phyloP scores from a whole-genome alignment of 2,797 vertebrate genomes.

The Loris lydekkerianus region DNA sequence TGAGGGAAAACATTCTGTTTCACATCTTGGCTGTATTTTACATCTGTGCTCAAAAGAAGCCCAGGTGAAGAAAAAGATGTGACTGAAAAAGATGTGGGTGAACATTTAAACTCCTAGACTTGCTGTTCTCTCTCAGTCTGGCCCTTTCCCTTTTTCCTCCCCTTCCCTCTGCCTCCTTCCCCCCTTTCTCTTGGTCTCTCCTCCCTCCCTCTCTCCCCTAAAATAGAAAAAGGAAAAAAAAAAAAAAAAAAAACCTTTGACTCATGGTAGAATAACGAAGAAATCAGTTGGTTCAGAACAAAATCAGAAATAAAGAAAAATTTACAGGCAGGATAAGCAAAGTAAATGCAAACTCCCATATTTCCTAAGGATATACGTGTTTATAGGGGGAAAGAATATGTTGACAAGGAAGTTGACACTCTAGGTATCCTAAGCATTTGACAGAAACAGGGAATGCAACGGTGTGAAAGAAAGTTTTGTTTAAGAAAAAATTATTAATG shows the following conservation, averaged over 20 bases:
- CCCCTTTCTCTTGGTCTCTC: too few relatives aligned
- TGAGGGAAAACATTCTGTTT: conserved; percentile 9
- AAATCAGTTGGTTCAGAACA: conserved; percentile 44
- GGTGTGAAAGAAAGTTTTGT: conserved; percentile 49
- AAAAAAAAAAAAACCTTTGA: conserved; percentile 31
- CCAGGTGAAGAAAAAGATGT: neutral
- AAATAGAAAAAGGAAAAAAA: too few relatives aligned
- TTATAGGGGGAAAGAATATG: neutral
- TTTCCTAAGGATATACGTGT: neutral
- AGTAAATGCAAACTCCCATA: neutral
- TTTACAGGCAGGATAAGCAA: neutral
- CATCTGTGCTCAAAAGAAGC: conserved; percentile 3
- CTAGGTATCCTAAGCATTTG: neutral
- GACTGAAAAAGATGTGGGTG: neutral
- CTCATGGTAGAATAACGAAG: neutral
- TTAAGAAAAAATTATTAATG: conserved; percentile 23
- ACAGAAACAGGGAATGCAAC: neutral
- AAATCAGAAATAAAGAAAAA: conserved; percentile 48
- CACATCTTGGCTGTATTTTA: conserved; percentile 21
- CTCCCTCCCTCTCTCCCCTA: too few relatives aligned
- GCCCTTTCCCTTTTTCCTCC: too few relatives aligned
- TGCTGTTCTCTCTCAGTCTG: too few relatives aligned
- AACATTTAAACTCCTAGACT: neutral
- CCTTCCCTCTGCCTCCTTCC: too few relatives aligned
- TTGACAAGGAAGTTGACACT: neutral